Percentiles rank a stretch among this genome's conserved stretches.
Evolutionary conservation across 1,140 invertebrate genomes (phyloP).

Genomic region (Calephelis virginiensis): DNA sequence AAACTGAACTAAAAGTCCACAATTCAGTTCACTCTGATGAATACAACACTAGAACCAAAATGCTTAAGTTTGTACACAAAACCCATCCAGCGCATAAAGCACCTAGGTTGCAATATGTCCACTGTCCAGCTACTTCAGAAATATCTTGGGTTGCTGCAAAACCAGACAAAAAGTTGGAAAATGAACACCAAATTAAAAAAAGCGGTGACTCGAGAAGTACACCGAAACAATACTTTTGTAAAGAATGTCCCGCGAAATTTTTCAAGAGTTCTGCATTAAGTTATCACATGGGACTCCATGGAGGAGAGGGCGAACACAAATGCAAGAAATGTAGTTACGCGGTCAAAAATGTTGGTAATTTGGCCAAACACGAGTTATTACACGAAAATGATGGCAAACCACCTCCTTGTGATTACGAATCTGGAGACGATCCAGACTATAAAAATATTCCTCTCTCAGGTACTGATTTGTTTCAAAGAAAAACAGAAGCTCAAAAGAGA

Average conservation of each 20-base stretch:
- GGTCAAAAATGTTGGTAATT: slow-evolving; percentile 86
- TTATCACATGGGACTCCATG: slow-evolving; percentile 86
- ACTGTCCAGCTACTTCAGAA: slow-evolving; percentile 51
- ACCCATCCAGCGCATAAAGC: slow-evolving; percentile 81
- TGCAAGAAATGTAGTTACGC: slow-evolving; percentile 92
- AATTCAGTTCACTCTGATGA: slow-evolving; percentile 88
- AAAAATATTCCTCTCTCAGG: slow-evolving; percentile 82
- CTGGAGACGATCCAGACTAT: slow-evolving; percentile 67
- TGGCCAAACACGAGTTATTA: slow-evolving; percentile 84
- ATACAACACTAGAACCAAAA: slow-evolving; percentile 88
- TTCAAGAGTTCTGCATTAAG: slow-evolving; percentile 84
- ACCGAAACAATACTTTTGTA: slow-evolving; percentile 76
- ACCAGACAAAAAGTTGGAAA: slow-evolving; percentile 43
- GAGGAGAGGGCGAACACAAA: slow-evolving; percentile 83
- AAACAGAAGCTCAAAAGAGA: slow-evolving; percentile 80
- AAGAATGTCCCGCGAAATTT: slow-evolving; percentile 84
- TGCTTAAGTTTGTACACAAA: slow-evolving; percentile 83
- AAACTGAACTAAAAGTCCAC: slow-evolving; percentile 85
- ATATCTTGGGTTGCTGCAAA: slow-evolving; percentile 54
- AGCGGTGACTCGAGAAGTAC: slow-evolving; percentile 46
- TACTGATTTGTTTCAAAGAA: slow-evolving; percentile 81
- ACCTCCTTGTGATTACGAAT: slow-evolving; percentile 63
- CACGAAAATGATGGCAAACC: slow-evolving; percentile 65
- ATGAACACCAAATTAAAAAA: slow-evolving; percentile 46
- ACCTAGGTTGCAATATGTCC: slow-evolving; percentile 80